phyloP scores from a whole-genome alignment of 2,888 invertebrate genomes.

The Dicyrtomina minuta region DNA sequence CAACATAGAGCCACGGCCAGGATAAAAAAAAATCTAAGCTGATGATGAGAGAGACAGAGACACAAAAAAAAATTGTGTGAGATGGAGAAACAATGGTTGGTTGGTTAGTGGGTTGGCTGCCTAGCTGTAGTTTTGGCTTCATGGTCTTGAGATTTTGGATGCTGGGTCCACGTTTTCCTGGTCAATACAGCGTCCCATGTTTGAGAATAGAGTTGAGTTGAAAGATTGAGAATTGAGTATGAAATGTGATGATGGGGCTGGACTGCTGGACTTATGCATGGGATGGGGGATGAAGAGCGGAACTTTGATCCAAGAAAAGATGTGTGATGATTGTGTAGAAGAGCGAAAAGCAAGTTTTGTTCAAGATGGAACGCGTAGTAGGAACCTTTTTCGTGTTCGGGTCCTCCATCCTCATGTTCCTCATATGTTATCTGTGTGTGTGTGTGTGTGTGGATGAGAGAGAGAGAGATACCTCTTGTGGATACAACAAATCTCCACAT shows the following conservation, averaged over 20 bases:
- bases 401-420: neutral
- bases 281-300: slow-evolving; percentile 13
- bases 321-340: slow-evolving; percentile 18
- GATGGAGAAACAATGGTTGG: slow-evolving; percentile 14
- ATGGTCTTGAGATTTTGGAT: too few species aligned
- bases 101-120: slow-evolving; percentile 1
- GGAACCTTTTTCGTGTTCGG: neutral
- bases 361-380: neutral
- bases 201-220: too few species aligned
- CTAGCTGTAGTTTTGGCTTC: too few species aligned
- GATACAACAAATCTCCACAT: slow-evolving; percentile 17
- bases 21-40: slow-evolving; percentile 4
- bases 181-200: too few species aligned
- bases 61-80: neutral
- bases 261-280: too few species aligned
- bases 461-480: too few species aligned
- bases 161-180: too few species aligned
- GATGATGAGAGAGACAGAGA: neutral
- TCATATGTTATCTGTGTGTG: neutral
- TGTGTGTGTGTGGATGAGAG: too few species aligned
- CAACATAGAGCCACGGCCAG: neutral
- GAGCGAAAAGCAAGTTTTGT: neutral
- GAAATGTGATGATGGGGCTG: too few species aligned
- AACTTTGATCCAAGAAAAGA: slow-evolving; percentile 27
- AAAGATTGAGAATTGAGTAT: too few species aligned